Base-by-base conservation (phyloP, 2,888 invertebrate species). In the Synanthedon tipuliformis region DNA sequence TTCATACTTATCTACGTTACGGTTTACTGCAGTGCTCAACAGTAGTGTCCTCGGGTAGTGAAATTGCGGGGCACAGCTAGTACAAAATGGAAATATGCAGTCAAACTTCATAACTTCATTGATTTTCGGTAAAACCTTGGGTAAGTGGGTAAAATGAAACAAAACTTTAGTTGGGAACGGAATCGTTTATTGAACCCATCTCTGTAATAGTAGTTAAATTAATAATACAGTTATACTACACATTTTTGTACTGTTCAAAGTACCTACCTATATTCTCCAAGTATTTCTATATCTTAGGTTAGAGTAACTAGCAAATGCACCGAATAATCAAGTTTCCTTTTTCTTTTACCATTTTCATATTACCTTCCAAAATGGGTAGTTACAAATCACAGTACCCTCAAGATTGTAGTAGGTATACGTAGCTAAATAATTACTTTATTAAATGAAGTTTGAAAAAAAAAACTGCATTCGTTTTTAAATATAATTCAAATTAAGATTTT, bases 111-210 rank as follows among this genome's bases (percentile, higher is more conserved):
- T 34, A 34, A 34, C 34, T 2, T 7, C 34, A 8, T 34, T 34
- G 8, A 34, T 34, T 8, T 34, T 34, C 1, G 34, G 34, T 34
- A 34, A 34, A 34, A 10, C 34, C 34, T 40, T 11, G n/a, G n/a
- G n/a, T n/a, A n/a, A n/a, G n/a, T 52, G 54, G 45, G 40, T 49
- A 50, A 56, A 78, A 78, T 71, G 56, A 83, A 83, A 80, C 75
- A 67, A 73, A 55, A 61, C 27, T 53, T 66, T 64, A 69, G 73
- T 84, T 78, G 85, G 86, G 86, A 84, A 84, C 85, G 85, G 84
- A 84, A 86, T 85, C 79, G 76, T 86, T 86, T 87, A 87, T 83
- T 86, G 75, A 85, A 85, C 84, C 85, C 85, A 84, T 81, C 72
- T 81, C 72, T 78, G 82, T 82, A 77, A 81, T 82, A 83, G 75